A percentile compares a stretch with the other conserved stretches of the same genome.
Conservation (phyloP, 2,888 invertebrate genomes). For the Sturmia bella region DNA sequence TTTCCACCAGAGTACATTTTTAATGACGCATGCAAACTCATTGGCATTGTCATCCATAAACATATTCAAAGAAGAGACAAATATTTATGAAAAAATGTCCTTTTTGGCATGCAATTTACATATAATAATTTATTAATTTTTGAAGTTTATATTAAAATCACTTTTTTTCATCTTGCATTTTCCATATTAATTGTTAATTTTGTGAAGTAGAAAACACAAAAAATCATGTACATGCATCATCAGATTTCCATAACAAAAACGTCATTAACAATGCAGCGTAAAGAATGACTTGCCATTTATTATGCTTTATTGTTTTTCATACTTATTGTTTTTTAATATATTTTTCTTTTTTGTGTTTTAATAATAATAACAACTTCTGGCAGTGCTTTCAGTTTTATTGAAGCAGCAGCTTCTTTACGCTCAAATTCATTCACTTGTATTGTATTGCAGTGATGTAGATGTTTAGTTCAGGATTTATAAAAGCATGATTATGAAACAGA, state of each 20-base stretch:
- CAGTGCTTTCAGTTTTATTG: slow-evolving; percentile 11
- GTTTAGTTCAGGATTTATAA: not conserved
- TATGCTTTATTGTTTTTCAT: not conserved
- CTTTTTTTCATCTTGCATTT: not conserved
- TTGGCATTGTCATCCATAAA: no score
- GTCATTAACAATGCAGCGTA: not conserved
- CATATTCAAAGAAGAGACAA: no score
- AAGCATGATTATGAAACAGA: no score
- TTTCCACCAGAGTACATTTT: no score
- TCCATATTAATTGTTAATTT: slow-evolving; percentile 10
- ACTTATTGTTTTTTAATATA: not conserved
- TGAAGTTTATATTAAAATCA: not conserved
- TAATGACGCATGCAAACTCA: no score
- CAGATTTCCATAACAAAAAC: slow-evolving; percentile 11
- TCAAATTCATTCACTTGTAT: slow-evolving; percentile 14
- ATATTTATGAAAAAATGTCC: no score
- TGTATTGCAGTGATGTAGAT: slow-evolving; percentile 2
- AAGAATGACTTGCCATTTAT: slow-evolving; percentile 3
- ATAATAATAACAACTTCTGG: slow-evolving; percentile 7
- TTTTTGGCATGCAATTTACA: no score
- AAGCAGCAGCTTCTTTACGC: slow-evolving; percentile 21
- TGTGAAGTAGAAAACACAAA: not conserved
- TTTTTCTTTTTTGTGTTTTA: slow-evolving; percentile 5
- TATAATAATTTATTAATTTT: not conserved
- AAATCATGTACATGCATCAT: slow-evolving; percentile 50